Evolutionary conservation across 92 coral and sea anemone genomes (phyloP), one percentile per base, ranked within the genome.

Genomic region (Virgularia gustaviana): DNA sequence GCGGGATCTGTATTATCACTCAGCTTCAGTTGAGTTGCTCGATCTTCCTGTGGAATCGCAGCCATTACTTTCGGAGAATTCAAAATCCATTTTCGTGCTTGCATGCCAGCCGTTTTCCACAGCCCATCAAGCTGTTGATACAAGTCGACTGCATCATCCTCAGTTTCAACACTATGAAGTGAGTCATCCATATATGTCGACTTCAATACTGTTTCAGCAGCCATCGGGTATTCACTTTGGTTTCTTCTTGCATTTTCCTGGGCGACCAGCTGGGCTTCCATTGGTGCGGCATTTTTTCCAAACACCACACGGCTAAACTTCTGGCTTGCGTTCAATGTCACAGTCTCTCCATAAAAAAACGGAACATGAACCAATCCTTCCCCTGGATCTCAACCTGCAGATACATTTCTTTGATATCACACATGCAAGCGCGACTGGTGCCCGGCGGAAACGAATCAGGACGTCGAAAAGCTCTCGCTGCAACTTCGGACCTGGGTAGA

Each of bases 131-230:
- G 70, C 9, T 57, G 66, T 15, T 71, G 82, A n/a, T n/a, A n/a
- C n/a, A n/a, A n/a, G n/a, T n/a, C n/a, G n/a, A n/a, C n/a, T n/a
- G n/a, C n/a, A n/a, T n/a, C n/a, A n/a, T n/a, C n/a, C n/a, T n/a
- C n/a, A n/a, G n/a, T n/a, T n/a, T n/a, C n/a, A n/a, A n/a, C 22
- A 71, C 86, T 22, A 70, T 75, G 62, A 74, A 77, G 0, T 76
- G 63, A 70, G 18, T 83, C 83, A 60, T 83, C 88, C 84, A 83
- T 83, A 52, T 63, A 83, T 10, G 83, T 83, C 18, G 79, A 83
- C 79, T n/a, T n/a, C n/a, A n/a, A n/a, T n/a, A n/a, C n/a, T n/a
- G n/a, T n/a, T n/a, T n/a, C n/a, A n/a, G n/a, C 11, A 1, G 57
- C 57, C 9, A 1, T 51, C 1, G 57, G 57, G 28, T 1, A 51